Base-by-base conservation (phyloP, 2,888 invertebrate species). In the Ichneumoninae sp. region DNA sequence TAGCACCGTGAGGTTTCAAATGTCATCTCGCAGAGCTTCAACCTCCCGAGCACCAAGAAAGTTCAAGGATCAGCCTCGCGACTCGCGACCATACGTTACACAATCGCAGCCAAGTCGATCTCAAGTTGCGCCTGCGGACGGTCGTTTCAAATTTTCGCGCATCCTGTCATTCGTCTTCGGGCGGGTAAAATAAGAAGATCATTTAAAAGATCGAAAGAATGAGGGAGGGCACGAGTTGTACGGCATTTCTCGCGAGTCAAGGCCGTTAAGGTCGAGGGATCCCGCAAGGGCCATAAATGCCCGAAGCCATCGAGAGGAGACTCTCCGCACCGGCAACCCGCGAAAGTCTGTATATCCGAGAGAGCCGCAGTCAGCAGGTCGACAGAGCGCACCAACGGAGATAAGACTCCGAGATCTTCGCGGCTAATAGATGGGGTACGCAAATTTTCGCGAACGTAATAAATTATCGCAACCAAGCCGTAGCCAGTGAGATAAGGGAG, bases 401-500 rank as follows among this genome's bases (percentile, higher is more conserved):
- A 85, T 85, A 85, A 85, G 84, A 76, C 82, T 62, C 75, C 76
- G 80, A 85, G 84, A 85, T 85, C 84, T 82, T 60, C 68, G 54
- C 79, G 86, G 86, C 83, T 87, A 89, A 90, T 90, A 88, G 88
- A 89, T 90, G 88, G 88, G 86, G 87, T 88, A 87, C 89, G 88
- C 89, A 88, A 91, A 91, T 91, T 92, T 91, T 90, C 89, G 88
- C 90, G 86, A 89, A 88, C 86, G 89, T 90, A 86, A 92, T 92
- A 91, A 92, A 92, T 91, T 90, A 91, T 87, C 77, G 82, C 81
- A 84, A 78, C 74, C 84, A 74, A 80, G 84, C 72, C 76, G 75
- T 78, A 66, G 79, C 60, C 76, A 30, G 76, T 52, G 68, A 84
- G 84, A 84, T 84, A 82, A 62, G 62, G 85, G 86, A 85, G 86